Evolutionary conservation across 2,113 vertebrate genomes (phyloP).

Genomic region (Pteropus alecto): DNA sequence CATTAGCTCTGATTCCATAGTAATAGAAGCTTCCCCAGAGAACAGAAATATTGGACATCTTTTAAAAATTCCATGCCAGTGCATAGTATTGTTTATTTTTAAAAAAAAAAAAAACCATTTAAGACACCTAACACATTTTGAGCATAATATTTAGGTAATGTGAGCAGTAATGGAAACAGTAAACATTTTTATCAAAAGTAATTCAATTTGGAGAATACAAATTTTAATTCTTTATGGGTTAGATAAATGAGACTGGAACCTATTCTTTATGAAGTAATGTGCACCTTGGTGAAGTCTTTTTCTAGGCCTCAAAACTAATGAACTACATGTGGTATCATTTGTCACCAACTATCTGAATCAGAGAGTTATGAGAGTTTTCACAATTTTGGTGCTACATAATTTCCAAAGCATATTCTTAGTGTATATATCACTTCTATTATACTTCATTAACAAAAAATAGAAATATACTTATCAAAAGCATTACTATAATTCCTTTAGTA

Average conservation of each 20-base stretch:
- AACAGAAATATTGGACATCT: neutral
- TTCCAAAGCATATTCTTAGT: neutral
- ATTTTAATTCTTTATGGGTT: slow-evolving; percentile 58
- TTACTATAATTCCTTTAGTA: neutral
- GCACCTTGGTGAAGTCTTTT: slow-evolving; percentile 34
- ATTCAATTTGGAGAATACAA: slow-evolving; percentile 42
- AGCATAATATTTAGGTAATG: slow-evolving; percentile 7
- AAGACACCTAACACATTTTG: neutral
- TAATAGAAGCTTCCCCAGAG: neutral
- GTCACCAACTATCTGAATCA: slow-evolving; percentile 34
- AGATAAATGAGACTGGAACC: slow-evolving; percentile 31
- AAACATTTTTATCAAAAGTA: slow-evolving; percentile 21
- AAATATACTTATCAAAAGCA: slow-evolving; percentile 36
- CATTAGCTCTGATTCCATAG: neutral
- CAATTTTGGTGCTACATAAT: neutral
- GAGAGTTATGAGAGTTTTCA: slow-evolving; percentile 9
- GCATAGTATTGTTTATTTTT: neutral
- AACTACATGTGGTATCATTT: neutral
- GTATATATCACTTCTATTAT: neutral
- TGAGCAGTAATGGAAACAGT: neutral
- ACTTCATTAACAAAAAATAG: slow-evolving; percentile 33
- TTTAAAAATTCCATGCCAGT: neutral
- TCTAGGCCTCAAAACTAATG: slow-evolving; percentile 27
- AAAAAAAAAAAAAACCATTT: neutral
- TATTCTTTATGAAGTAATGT: slow-evolving; percentile 41